A percentile compares a stretch with the other conserved stretches of the same genome.
Conservation (phyloP, 2,888 invertebrate species). For the Drosophila barbarae region DNA sequence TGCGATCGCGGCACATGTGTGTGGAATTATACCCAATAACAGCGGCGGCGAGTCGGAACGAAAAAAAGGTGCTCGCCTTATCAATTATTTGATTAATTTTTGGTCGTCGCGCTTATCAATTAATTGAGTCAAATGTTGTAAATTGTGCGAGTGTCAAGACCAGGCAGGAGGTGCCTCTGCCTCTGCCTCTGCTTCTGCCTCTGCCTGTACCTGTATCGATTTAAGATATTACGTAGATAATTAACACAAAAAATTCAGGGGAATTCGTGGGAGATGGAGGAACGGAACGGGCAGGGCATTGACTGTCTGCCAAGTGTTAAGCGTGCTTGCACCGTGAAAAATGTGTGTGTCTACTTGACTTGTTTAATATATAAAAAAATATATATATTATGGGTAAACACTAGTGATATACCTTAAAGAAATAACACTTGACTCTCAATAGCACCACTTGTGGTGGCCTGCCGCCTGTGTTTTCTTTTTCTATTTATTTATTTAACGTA, state of each 20-base stretch:
- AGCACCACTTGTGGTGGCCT: not conserved
- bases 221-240: conserved; percentile 12
- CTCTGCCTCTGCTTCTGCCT: not conserved
- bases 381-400: not conserved
- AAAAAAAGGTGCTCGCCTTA: conserved; percentile 22
- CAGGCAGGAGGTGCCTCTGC: conserved; percentile 3
- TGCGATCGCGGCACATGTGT: conserved; percentile 12
- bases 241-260: not conserved
- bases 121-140: conserved; percentile 47
- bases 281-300: conserved; percentile 3
- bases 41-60: conserved; percentile 3
- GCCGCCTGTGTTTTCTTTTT: not conserved
- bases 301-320: not conserved
- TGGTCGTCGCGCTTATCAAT: conserved; percentile 39
- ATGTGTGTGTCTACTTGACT: not conserved
- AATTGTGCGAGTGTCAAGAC: conserved; percentile 31
- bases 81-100: conserved; percentile 47
- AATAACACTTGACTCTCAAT: not conserved
- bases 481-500: not conserved
- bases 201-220: not conserved
- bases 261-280: not conserved
- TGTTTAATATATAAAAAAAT: no score
- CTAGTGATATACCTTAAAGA: not conserved
- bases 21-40: conserved; percentile 29
- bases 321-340: conserved; percentile 12